phyloP scores from a whole-genome alignment of 2,113 vertebrate species.

The Phrynocephalus versicolor region DNA sequence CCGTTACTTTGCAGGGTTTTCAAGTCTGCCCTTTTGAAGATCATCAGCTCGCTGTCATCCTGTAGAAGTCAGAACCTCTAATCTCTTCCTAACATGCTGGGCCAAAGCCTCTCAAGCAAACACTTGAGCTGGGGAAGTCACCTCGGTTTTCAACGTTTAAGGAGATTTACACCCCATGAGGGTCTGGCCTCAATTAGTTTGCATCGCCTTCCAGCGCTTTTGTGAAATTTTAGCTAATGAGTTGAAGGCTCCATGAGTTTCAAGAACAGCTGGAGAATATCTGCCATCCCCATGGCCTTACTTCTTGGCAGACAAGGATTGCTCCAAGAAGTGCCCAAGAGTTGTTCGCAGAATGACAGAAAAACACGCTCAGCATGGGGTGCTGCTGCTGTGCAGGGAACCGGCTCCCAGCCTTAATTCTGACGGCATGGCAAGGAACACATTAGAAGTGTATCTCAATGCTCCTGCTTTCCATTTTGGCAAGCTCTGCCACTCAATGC shows the following conservation, averaged over 20 bases:
- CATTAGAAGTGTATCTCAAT: constrained; percentile 65
- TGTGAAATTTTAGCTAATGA: constrained; percentile 21
- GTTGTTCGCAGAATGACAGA: constrained; percentile 44
- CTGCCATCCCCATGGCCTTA: background rate
- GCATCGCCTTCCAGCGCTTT: constrained; percentile 4
- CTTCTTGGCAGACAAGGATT: constrained; percentile 38
- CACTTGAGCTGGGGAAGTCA: background rate
- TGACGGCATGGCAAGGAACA: constrained; percentile 55
- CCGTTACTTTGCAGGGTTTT: constrained; percentile 28
- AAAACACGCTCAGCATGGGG: constrained; percentile 51
- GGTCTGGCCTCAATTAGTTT: constrained; percentile 1
- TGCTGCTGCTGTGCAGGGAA: constrained; percentile 46
- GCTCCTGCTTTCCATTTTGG: constrained; percentile 75
- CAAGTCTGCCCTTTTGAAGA: constrained; percentile 22
- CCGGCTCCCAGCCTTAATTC: constrained; percentile 55
- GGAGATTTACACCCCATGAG: background rate
- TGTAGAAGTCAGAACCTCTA: constrained; percentile 12
- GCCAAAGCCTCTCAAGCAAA: constrained; percentile 11
- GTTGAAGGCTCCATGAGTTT: constrained; percentile 30
- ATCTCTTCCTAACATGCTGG: background rate
- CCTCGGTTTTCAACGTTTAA: constrained; percentile 1
- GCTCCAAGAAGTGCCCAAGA: constrained; percentile 29
- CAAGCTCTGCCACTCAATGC: constrained; percentile 67
- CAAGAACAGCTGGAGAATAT: constrained; percentile 16
- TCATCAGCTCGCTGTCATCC: background rate